These are phyloP conservation scores for Momotus momota DNA, from an alignment of 2,797 vertebrate species.

Conservation along the genomic window DNA sequence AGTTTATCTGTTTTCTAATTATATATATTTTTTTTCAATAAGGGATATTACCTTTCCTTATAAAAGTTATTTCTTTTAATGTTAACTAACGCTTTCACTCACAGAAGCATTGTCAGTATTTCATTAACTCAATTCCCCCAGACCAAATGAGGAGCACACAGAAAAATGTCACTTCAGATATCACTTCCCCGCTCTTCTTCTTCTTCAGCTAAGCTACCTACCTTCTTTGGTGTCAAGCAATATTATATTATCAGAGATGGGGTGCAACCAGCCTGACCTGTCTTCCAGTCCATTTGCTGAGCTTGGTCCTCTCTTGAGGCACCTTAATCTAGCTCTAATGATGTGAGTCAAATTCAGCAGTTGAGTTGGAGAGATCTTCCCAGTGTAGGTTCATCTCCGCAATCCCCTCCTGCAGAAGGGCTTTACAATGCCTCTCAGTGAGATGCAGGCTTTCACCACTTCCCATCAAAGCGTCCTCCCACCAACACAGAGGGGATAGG, in stretches of 20 bases:
- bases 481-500: neutral
- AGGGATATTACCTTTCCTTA: neutral
- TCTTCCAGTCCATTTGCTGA: neutral
- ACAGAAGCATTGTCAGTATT: neutral
- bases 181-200: neutral
- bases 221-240: neutral
- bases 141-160: neutral
- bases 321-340: neutral
- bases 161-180: neutral
- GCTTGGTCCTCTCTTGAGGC: neutral
- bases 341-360: rapidly evolving
- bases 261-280: neutral
- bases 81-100: neutral
- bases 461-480: neutral
- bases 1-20: neutral
- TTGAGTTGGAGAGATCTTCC: neutral
- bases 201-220: neutral
- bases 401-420: neutral
- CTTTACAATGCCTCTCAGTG: rapidly evolving
- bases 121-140: neutral
- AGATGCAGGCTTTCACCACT: neutral
- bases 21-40: neutral
- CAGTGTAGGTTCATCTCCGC: rapidly evolving
- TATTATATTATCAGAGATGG: neutral
- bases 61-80: neutral